Conservation (phyloP, 2,113 vertebrate genomes). For the Thryonomys swinderianus region DNA sequence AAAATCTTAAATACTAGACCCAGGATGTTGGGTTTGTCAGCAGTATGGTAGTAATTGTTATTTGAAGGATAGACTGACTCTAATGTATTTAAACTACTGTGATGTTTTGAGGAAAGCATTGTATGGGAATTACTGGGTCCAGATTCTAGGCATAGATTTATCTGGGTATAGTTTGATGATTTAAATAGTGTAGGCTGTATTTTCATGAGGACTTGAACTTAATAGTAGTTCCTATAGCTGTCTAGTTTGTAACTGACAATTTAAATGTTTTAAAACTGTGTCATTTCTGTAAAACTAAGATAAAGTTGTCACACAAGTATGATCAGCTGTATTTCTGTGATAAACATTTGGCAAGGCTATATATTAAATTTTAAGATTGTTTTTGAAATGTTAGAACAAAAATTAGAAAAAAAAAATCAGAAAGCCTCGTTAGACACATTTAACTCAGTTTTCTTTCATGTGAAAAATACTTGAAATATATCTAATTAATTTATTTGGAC, state of each 20-base stretch:
- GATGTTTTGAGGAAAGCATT: neutral
- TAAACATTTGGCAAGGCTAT: neutral
- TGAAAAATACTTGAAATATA: constrained; percentile 45
- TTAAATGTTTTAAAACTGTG: neutral
- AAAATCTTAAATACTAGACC: neutral
- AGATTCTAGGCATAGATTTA: neutral
- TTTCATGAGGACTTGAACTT: neutral
- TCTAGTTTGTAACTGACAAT: neutral
- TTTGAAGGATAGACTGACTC: neutral
- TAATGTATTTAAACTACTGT: neutral
- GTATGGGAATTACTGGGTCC: neutral
- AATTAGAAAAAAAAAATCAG: constrained; percentile 14
- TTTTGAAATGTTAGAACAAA: constrained; percentile 51
- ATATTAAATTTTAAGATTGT: constrained; percentile 22
- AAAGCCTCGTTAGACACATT: neutral
- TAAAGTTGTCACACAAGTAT: neutral
- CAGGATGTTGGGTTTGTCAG: neutral
- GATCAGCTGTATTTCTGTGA: constrained; percentile 42
- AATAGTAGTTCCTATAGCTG: neutral
- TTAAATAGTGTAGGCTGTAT: neutral
- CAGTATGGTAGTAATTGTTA: neutral
- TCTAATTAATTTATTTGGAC: neutral
- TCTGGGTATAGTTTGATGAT: neutral
- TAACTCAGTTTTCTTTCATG: constrained; percentile 39
- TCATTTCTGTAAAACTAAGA: constrained; percentile 18